Conservation (phyloP, 2,113 vertebrate species). For the Sarotherodon lohbergeri region DNA sequence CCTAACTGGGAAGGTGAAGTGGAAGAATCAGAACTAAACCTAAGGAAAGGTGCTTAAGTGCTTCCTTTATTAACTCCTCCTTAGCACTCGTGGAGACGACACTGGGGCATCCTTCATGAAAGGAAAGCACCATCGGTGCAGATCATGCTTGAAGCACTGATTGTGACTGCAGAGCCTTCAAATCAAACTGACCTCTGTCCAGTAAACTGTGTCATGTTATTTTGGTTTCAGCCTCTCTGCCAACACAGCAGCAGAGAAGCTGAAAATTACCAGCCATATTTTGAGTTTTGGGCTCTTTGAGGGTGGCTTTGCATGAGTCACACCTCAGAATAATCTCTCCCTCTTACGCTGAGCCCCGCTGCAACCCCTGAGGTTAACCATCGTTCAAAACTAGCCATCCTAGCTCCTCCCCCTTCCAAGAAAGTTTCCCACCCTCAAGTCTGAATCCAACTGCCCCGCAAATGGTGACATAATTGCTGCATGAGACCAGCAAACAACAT, state of each 20-base stretch:
- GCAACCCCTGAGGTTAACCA: not conserved
- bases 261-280: rapidly evolving
- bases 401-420: not conserved
- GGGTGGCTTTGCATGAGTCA: not conserved
- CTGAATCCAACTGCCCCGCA: not conserved
- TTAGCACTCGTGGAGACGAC: not conserved
- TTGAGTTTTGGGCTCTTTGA: not conserved
- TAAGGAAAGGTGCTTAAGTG: not conserved
- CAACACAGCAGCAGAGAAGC: not conserved
- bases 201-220: not conserved
- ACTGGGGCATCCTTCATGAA: not conserved
- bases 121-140: not conserved
- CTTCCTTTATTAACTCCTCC: not conserved
- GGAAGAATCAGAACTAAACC: not conserved
- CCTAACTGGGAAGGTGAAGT: not conserved
- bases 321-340: not conserved
- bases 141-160: not conserved
- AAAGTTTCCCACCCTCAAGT: not conserved
- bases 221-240: not conserved
- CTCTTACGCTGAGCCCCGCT: not conserved
- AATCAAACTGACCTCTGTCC: not conserved
- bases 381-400: not conserved
- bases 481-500: not conserved
- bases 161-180: not conserved
- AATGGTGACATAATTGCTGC: not conserved